Base-by-base conservation (phyloP, 2,888 invertebrate species). In the Lucinisca nassula region DNA sequence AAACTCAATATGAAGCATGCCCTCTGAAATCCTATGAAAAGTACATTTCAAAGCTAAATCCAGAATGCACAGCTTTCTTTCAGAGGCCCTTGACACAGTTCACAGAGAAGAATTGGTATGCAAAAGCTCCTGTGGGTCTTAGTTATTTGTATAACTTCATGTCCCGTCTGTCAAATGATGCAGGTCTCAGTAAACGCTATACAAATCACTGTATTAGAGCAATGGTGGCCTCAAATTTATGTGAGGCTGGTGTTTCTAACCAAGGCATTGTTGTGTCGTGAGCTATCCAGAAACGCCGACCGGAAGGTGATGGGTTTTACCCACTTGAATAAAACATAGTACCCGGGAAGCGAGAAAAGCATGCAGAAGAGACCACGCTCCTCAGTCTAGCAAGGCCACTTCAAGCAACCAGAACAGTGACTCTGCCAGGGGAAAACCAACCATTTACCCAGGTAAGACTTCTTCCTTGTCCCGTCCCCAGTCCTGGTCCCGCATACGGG, bases 171-270 rank as follows among this genome's bases (percentile, higher is more conserved):
- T 85, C 87, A 24, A 79, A 78, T 37, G 82, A 91, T 40, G 85
- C 88, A 0, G 67, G 76, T n/a, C 74, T 89, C 12, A 87, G 84
- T n/a, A 51, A 51, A 30, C 51, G 78, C 10, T 89, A 91, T 67
- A 91, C 91, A 14, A 89, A 91, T 58, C 86, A 85, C 40, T 87
- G 89, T 55, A 82, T 91, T 3, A 49, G 89, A 10, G 87, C 88
- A 21, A 82, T 78, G 14, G 74, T 87, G 3, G 80, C 90, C 1
- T 80, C 87, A 30, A 38, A 79, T 3, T 72, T 91, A 1, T 81
- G 88, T 24, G 32, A 61, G 40, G 72, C 72, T 38, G 82, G 86
- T 17, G 61, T 79, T 24, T 55, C 76, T 24, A 79, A 87, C 6
- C 80, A 82, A 49, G 84, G 80, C 32, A 77, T n/a, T n/a, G n/a